These are phyloP conservation scores for Apodemus sylvaticus DNA, from an alignment of 2,113 vertebrate species.

Conservation along the genomic window DNA sequence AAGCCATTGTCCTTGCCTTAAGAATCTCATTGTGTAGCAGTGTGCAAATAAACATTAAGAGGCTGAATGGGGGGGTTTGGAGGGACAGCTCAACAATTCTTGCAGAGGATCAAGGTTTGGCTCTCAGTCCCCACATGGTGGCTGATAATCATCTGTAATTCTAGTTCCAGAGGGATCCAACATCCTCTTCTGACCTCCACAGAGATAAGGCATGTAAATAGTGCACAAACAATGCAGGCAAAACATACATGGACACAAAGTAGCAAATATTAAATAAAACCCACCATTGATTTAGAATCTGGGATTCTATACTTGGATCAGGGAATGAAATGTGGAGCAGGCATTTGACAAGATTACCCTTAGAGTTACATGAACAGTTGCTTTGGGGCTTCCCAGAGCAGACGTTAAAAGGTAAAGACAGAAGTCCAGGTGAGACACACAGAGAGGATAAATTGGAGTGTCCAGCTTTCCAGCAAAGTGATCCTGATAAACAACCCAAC, in stretches of 20 bases:
- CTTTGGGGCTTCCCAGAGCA: not conserved
- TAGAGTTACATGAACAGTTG: not conserved
- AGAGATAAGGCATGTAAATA: not conserved
- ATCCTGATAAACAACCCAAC: not conserved
- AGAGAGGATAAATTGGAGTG: not conserved
- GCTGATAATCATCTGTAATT: not conserved
- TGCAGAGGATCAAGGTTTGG: not conserved
- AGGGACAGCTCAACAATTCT: not conserved
- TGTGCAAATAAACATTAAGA: not conserved
- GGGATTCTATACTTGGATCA: not conserved
- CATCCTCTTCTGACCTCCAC: not conserved
- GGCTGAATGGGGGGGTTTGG: not conserved
- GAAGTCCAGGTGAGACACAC: not conserved
- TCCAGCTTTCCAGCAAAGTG: not conserved
- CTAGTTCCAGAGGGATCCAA: not conserved
- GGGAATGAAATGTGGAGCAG: not conserved
- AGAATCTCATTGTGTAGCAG: not conserved
- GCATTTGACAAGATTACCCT: not conserved
- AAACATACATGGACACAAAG: not conserved
- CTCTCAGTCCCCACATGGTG: not conserved
- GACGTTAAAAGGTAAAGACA: not conserved
- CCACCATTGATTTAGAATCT: not conserved
- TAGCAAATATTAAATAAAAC: not conserved
- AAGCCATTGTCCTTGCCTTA: not conserved
- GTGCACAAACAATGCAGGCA: not conserved